A percentile compares a stretch with the other conserved stretches of the same genome.
phyloP scores from a whole-genome alignment of 2,113 vertebrate species.

The Tragelaphus imberbis region DNA sequence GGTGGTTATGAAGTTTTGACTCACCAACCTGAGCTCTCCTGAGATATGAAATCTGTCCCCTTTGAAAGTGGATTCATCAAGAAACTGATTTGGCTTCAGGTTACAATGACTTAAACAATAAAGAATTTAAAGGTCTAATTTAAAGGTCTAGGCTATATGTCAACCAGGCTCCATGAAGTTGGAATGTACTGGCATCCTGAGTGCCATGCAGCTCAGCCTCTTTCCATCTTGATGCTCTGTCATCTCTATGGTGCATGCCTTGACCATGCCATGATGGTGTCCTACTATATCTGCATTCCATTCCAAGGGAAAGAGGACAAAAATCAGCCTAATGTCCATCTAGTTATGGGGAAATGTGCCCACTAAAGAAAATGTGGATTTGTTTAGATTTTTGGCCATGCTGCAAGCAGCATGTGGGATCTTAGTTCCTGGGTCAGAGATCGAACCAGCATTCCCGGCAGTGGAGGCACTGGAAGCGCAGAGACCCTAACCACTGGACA shows the following conservation, averaged over 20 bases:
- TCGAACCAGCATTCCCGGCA: too few species aligned
- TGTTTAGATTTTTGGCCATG: too few species aligned
- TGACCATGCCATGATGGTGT: neutral
- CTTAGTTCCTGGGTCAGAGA: too few species aligned
- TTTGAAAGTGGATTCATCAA: neutral
- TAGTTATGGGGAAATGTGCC: neutral
- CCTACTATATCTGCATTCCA: neutral
- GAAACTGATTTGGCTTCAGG: neutral
- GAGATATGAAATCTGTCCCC: neutral
- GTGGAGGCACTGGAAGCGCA: too few species aligned
- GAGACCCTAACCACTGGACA: too few species aligned
- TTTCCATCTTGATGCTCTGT: neutral
- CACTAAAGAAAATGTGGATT: too few species aligned
- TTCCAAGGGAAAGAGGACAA: neutral
- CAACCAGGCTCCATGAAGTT: neutral
- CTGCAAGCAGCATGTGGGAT: neutral
- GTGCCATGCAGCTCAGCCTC: neutral
- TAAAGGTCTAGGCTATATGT: neutral
- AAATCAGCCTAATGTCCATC: neutral
- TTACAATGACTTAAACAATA: neutral
- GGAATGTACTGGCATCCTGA: fast-evolving
- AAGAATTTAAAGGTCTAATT: neutral
- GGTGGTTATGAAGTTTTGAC: neutral
- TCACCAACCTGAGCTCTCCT: neutral
- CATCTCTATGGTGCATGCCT: neutral